These are phyloP conservation scores for Sphaeridia pumilis DNA, from an alignment of 2,888 invertebrate species.

Conservation along the genomic window DNA sequence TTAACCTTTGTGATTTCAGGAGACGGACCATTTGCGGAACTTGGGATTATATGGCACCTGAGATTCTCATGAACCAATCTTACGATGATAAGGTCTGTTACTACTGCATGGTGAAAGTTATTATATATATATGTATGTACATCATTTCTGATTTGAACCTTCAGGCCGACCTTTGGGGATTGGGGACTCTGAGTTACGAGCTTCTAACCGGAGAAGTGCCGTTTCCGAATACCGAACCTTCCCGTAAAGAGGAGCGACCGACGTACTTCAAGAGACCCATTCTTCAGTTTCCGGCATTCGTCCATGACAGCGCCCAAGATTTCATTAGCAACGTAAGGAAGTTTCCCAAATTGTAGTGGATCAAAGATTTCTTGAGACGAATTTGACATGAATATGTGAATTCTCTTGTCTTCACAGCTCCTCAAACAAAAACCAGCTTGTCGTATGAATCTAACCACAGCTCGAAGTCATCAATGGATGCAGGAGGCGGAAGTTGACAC, in stretches of 20 bases:
- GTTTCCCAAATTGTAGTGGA: background rate
- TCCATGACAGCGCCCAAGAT: constrained; percentile 61
- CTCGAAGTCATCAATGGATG: constrained; percentile 77
- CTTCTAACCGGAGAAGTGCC: constrained; percentile 86
- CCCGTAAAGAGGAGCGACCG: constrained; percentile 62
- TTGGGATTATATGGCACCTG: constrained; percentile 88
- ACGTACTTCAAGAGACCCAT: constrained; percentile 60
- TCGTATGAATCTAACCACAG: constrained; percentile 57
- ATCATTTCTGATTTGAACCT: background rate
- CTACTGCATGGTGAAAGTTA: background rate
- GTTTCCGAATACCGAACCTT: constrained; percentile 55
- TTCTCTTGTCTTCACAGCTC: constrained; percentile 42
- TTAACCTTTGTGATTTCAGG: constrained; percentile 38
- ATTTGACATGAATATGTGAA: constrained; percentile 5
- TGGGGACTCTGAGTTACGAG: constrained; percentile 92
- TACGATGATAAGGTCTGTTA: constrained; percentile 56
- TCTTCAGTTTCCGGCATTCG: constrained; percentile 57
- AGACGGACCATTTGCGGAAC: constrained; percentile 89
- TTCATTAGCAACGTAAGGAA: constrained; percentile 54
- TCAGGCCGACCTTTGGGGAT: constrained; percentile 81
- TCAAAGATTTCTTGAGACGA: background rate
- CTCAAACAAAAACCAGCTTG: constrained; percentile 62
- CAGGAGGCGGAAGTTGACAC: constrained; percentile 12
- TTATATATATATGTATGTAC: background rate
- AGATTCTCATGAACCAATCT: constrained; percentile 74